Percentiles rank a stretch among this genome's conserved stretches.
These are phyloP conservation scores for Cepaea nemoralis DNA, from an alignment of 1,140 invertebrate species.

Conservation along the genomic window DNA sequence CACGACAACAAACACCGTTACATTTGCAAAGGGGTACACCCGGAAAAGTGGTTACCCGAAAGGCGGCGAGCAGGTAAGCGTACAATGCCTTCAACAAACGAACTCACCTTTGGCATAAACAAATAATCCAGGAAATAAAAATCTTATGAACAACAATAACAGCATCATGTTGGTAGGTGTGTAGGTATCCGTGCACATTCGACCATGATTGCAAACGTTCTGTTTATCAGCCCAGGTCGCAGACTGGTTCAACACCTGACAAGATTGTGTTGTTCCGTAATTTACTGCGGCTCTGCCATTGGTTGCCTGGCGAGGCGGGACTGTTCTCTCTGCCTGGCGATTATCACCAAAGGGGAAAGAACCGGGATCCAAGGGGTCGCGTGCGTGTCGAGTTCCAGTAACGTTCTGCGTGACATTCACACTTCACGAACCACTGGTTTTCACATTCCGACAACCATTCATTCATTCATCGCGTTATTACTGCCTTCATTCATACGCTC, in stretches of 20 bases:
- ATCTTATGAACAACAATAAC: not conserved
- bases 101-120: conserved; percentile 17
- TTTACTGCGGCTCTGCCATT: not conserved
- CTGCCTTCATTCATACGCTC: too few relatives aligned
- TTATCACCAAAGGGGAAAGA: too few relatives aligned
- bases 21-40: not conserved
- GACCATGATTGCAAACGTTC: conserved; percentile 25
- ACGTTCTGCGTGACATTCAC: too few relatives aligned
- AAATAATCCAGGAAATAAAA: not conserved
- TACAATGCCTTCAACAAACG: not conserved
- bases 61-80: not conserved
- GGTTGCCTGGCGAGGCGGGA: conserved; percentile 23
- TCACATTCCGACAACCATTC: too few relatives aligned
- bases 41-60: not conserved
- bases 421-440: too few relatives aligned
- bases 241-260: not conserved
- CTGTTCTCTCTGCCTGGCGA: conserved; percentile 3
- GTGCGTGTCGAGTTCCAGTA: too few relatives aligned
- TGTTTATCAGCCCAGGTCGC: not conserved
- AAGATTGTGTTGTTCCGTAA: conserved; percentile 30
- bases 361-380: too few relatives aligned
- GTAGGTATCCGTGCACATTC: conserved; percentile 9
- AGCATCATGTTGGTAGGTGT: conserved; percentile 30
- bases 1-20: not conserved
- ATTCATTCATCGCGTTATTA: too few relatives aligned